These are phyloP conservation scores for Teinopalpus imperialis DNA, from an alignment of 2,888 invertebrate genomes.

Conservation along the genomic window DNA sequence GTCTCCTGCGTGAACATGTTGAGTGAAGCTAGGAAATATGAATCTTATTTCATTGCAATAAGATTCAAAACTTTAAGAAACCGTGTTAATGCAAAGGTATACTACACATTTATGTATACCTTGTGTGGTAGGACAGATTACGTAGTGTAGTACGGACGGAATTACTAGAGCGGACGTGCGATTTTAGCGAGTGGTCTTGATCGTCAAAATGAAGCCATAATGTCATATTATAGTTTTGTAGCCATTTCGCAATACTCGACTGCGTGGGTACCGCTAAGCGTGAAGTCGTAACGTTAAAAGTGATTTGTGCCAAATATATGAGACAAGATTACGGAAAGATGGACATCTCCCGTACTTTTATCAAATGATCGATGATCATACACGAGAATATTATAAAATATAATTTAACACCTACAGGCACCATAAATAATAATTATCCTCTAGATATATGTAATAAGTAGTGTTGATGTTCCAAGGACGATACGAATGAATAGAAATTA, in stretches of 20 bases:
- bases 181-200: background rate
- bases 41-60: no score
- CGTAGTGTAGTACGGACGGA: constrained; percentile 19
- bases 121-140: constrained; percentile 19
- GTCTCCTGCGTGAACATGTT: no score
- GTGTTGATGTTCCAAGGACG: no score
- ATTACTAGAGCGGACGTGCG: constrained; percentile 4
- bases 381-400: no score
- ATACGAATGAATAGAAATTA: no score
- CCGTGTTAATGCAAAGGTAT: no score
- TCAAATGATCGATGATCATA: constrained; percentile 6
- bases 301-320: constrained; percentile 47
- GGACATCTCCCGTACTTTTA: constrained; percentile 22
- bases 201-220: constrained; percentile 37
- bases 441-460: no score
- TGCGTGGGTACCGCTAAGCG: constrained; percentile 31
- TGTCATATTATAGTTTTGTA: constrained; percentile 17
- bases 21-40: no score
- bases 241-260: constrained; percentile 28
- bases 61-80: no score
- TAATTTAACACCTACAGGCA: no score
- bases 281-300: constrained; percentile 41
- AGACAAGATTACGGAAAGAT: constrained; percentile 32
- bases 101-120: background rate
- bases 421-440: no score